Evolutionary conservation across 2,888 invertebrate genomes (phyloP).

Genomic region (Venusia cambrica): DNA sequence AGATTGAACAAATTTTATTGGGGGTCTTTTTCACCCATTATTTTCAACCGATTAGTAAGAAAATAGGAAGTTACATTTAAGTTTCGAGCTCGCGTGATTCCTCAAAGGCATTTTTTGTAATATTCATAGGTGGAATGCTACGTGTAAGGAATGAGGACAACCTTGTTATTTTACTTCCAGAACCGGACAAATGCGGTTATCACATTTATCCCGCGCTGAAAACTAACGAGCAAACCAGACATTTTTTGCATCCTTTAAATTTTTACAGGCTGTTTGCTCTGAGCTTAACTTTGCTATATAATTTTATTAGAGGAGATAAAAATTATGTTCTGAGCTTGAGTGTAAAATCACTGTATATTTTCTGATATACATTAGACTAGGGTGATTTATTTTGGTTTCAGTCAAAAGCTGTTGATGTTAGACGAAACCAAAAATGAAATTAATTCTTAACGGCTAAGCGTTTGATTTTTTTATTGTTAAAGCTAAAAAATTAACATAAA

Average conservation of each 20-base stretch:
- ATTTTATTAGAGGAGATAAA: no score
- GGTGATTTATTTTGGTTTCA: no score
- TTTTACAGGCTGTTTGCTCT: conserved; percentile 9
- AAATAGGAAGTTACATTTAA: not conserved
- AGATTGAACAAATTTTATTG: conserved; percentile 11
- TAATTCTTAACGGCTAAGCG: no score
- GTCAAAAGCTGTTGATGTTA: no score
- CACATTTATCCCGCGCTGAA: conserved; percentile 64
- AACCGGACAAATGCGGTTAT: conserved; percentile 65
- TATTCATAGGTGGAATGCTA: conserved; percentile 17
- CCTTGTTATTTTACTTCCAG: conserved; percentile 68
- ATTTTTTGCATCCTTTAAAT: conserved; percentile 33
- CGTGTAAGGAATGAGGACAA: conserved; percentile 44
- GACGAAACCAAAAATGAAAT: no score
- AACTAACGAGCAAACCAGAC: conserved; percentile 50
- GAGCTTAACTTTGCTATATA: conserved; percentile 1
- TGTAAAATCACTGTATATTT: no score
- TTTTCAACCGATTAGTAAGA: not conserved
- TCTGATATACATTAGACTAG: no score
- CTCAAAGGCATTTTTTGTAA: conserved; percentile 8
- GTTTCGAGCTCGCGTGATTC: not conserved
- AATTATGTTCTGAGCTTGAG: no score
- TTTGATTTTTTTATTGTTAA: no score
- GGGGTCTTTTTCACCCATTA: conserved; percentile 3
- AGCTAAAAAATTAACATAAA: no score